phyloP scores from a whole-genome alignment of 2,113 vertebrate genomes.

The Clarias gariepinus region DNA sequence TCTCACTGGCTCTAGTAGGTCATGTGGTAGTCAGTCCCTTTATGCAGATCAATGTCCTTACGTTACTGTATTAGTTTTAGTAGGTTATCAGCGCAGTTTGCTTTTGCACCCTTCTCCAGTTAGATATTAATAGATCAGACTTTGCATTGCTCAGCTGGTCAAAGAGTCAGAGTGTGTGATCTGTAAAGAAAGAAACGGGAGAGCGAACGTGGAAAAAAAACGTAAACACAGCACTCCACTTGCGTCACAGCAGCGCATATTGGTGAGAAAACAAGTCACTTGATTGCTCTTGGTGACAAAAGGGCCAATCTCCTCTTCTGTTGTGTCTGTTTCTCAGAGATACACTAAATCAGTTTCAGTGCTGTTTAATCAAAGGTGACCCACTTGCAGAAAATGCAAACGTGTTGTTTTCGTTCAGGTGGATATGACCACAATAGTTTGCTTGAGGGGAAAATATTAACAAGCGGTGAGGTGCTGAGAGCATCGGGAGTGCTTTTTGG shows the following conservation, averaged over 20 bases:
- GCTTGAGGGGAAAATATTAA: not conserved
- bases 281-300: constrained; percentile 56
- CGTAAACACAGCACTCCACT: constrained; percentile 50
- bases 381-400: constrained; percentile 62
- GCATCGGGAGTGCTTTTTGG: not conserved
- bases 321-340: constrained; percentile 39
- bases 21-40: not conserved
- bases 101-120: constrained; percentile 45
- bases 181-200: constrained; percentile 10
- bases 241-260: constrained; percentile 59
- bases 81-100: constrained; percentile 54
- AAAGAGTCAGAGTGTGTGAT: constrained; percentile 36
- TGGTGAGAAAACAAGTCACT: constrained; percentile 56
- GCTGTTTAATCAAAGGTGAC: constrained; percentile 72
- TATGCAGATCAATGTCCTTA: constrained; percentile 37
- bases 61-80: constrained; percentile 52
- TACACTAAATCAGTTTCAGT: constrained; percentile 57
- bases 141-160: constrained; percentile 41
- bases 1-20: not conserved
- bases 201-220: constrained; percentile 20
- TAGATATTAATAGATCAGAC: constrained; percentile 59
- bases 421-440: constrained; percentile 32
- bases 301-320: constrained; percentile 42
- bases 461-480: not conserved
- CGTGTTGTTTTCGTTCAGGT: constrained; percentile 6